Evolutionary conservation across 30 jellyfish, hydroid and myxozoan genomes (phyloP), one percentile per base, ranked within the genome.

Genomic region (Hydractinia symbiolongicarpus): DNA sequence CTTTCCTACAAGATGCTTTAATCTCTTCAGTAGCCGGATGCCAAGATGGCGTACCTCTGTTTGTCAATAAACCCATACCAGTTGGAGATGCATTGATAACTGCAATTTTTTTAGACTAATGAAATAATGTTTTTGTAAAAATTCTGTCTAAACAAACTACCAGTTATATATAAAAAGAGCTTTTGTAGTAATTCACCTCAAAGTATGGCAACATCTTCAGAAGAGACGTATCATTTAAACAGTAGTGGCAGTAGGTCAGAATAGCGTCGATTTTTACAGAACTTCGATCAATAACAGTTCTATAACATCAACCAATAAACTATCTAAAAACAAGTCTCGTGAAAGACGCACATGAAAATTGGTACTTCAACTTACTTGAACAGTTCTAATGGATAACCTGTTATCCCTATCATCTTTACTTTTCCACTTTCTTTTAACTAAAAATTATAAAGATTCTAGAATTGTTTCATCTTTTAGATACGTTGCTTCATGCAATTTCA

Each of bases 1-100:
- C 96, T 44, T 78, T 58, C 51, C 61, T 79, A 81, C 90, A 88
- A 8, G 62, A 81, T 5, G 83, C 53, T 40, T 83, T 88, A 74
- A 88, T 77, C 15, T 83, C 86, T 21, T 88, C 86, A 6, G 86
- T 55, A 5, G 97, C 97, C 5, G 95, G 95, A 69, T 90, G 97
- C 97, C 97, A 90, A 55, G 67, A 70, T 20, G 97, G 94, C 49
- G 97, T 94, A 1, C 97, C 97, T 4, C 87, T 70, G 7, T 75
- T 62, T 0, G 97, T 85, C 66, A 90, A 75, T 16, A 90, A 81
- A 1, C 97, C 97, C 97, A 90, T 90, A 10, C 97, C 95, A 56
- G 79, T 89, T 17, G 97, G 97, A 4, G 97, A 89, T 16, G 89
- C 97, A 68, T 84, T 84, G n/a, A 89, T 50, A 44, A 89, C 86